Evolutionary conservation across 2,113 vertebrate genomes (phyloP).

Genomic region (Promerops cafer): DNA sequence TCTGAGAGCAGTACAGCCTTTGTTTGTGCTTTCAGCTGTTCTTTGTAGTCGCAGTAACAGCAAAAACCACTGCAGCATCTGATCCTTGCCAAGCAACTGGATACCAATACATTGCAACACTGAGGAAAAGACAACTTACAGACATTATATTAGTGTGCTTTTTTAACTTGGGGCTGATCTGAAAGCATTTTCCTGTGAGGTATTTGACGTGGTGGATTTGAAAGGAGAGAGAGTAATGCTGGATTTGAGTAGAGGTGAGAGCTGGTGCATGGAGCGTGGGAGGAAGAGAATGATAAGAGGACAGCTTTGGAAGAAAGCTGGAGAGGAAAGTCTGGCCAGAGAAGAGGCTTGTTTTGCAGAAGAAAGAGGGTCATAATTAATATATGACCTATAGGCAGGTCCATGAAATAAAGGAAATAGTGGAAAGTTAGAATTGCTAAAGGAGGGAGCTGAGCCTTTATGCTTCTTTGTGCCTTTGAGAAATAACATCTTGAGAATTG

Average conservation of each 20-base stretch:
- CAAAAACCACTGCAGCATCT: neutral
- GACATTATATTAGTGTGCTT: neutral
- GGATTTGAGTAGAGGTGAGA: neutral
- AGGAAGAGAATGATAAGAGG: neutral
- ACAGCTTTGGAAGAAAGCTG: neutral
- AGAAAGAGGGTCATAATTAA: neutral
- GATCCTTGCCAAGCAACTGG: neutral
- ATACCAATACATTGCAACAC: neutral
- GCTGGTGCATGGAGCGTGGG: neutral
- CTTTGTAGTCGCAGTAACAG: accelerated
- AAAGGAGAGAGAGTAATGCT: neutral
- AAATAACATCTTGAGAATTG: neutral
- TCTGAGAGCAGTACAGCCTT: neutral
- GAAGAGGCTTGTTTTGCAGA: neutral
- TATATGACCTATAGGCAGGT: neutral
- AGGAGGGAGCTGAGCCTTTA: neutral
- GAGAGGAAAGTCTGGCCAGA: neutral
- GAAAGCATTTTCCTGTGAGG: neutral
- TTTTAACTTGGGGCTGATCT: neutral
- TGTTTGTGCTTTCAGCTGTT: neutral
- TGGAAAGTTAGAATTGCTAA: neutral
- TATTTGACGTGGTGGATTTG: neutral
- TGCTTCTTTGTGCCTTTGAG: neutral
- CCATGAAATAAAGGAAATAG: neutral
- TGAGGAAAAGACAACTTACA: neutral